These are phyloP conservation scores for Byasa hedistus DNA, from an alignment of 2,888 invertebrate species.

Conservation along the genomic window DNA sequence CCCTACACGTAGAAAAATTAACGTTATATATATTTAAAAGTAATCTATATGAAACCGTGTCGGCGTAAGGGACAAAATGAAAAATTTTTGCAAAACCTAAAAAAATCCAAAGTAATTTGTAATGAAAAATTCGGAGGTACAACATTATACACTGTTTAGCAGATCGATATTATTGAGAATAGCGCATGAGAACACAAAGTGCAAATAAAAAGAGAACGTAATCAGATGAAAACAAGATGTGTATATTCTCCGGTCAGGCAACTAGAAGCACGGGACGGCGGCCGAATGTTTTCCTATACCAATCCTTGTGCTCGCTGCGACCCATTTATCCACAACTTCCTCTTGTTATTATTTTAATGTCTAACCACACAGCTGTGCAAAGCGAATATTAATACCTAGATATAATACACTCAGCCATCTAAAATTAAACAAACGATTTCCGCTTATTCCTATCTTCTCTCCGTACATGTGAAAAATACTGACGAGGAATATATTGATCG, in stretches of 20 bases:
- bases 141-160: conserved; percentile 43
- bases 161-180: conserved; percentile 53
- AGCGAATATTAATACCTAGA: conserved; percentile 30
- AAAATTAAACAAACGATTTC: conserved; percentile 19
- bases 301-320: conserved; percentile 62
- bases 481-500: conserved; percentile 21
- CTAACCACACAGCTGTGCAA: conserved; percentile 44
- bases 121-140: conserved; percentile 33
- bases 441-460: conserved; percentile 9
- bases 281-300: conserved; percentile 56
- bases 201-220: conserved; percentile 34
- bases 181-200: conserved; percentile 61
- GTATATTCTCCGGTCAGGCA: conserved; percentile 64
- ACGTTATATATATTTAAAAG: conserved; percentile 73
- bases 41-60: conserved; percentile 38
- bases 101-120: not conserved
- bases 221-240: conserved; percentile 50
- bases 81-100: conserved; percentile 9
- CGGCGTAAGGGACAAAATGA: conserved; percentile 30
- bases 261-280: conserved; percentile 77
- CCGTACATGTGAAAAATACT: not conserved
- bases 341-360: conserved; percentile 41
- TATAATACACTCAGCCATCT: conserved; percentile 29
- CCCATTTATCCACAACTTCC: conserved; percentile 51
- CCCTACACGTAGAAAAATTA: conserved; percentile 83